A percentile compares a stretch with the other conserved stretches of the same genome.
phyloP scores from a whole-genome alignment of 35 echinoderm and acorn worm genomes.

The Lytechinus pictus region DNA sequence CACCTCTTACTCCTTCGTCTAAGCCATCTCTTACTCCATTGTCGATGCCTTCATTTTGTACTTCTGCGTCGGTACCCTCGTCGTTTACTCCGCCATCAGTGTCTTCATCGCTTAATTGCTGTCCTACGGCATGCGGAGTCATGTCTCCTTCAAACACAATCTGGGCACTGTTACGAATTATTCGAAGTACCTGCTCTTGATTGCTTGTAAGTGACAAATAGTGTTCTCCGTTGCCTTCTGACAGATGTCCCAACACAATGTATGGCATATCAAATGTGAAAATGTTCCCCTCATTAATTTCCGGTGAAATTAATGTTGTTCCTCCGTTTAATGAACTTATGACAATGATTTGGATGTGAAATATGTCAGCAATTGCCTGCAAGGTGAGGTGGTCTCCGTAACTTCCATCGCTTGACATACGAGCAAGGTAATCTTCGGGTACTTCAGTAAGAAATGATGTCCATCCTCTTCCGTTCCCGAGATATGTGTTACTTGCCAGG shows the following conservation, averaged over 20 bases:
- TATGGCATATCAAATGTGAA: not conserved
- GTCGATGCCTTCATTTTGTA: not conserved
- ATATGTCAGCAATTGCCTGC: slow-evolving; percentile 53
- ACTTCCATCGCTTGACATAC: slow-evolving; percentile 48
- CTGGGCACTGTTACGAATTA: slow-evolving; percentile 57
- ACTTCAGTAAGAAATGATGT: slow-evolving; percentile 41
- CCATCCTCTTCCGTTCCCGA: slow-evolving; percentile 44
- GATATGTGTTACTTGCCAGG: slow-evolving; percentile 34
- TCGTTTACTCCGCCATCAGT: not conserved
- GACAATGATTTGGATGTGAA: slow-evolving; percentile 39
- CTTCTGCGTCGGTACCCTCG: not conserved
- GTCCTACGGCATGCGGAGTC: not conserved
- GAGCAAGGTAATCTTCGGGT: slow-evolving; percentile 42
- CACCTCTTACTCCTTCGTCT: not conserved
- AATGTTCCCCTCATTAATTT: slow-evolving; percentile 7
- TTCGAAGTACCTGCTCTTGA: slow-evolving; percentile 44
- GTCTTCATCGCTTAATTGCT: not conserved
- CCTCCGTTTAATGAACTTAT: slow-evolving; percentile 57
- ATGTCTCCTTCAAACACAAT: slow-evolving; percentile 52
- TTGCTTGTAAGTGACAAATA: slow-evolving; percentile 54
- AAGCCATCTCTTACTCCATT: no score
- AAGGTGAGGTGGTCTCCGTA: slow-evolving; percentile 50
- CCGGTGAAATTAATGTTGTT: slow-evolving; percentile 47
- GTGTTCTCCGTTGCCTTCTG: slow-evolving; percentile 53
- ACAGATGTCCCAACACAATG: slow-evolving; percentile 42